Conservation (phyloP, 1,140 invertebrate genomes). For the Bombus soroeensis region DNA sequence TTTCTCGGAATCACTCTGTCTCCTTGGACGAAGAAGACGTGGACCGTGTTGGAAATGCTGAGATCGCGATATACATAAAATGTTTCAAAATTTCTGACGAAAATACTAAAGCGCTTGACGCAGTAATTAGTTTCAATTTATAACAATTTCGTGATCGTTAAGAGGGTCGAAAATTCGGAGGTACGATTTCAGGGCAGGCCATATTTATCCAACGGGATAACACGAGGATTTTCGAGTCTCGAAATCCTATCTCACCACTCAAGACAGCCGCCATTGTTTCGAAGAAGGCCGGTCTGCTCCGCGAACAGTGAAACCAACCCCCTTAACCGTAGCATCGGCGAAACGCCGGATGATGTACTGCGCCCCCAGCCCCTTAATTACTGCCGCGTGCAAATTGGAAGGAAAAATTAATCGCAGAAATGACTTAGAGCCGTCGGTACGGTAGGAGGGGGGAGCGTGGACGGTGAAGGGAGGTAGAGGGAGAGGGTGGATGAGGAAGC, state of each 20-base stretch:
- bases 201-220: slow-evolving; percentile 50
- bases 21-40: background rate
- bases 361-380: slow-evolving; percentile 82
- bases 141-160: no score
- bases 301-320: slow-evolving; percentile 66
- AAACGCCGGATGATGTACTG: slow-evolving; percentile 80
- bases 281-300: slow-evolving; percentile 69
- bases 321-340: slow-evolving; percentile 68
- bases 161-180: background rate
- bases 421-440: slow-evolving; percentile 81
- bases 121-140: no score
- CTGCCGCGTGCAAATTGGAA: slow-evolving; percentile 84
- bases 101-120: background rate
- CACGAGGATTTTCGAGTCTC: slow-evolving; percentile 34
- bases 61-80: background rate
- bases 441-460: background rate
- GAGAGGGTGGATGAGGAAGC: slow-evolving; percentile 76
- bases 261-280: slow-evolving; percentile 79
- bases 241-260: slow-evolving; percentile 60
- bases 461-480: slow-evolving; percentile 42
- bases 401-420: slow-evolving; percentile 84
- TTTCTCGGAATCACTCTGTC: background rate
- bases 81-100: background rate
- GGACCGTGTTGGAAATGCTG: background rate
- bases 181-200: background rate